phyloP scores from a whole-genome alignment of 2,113 vertebrate species.

The Pardalotus punctatus region DNA sequence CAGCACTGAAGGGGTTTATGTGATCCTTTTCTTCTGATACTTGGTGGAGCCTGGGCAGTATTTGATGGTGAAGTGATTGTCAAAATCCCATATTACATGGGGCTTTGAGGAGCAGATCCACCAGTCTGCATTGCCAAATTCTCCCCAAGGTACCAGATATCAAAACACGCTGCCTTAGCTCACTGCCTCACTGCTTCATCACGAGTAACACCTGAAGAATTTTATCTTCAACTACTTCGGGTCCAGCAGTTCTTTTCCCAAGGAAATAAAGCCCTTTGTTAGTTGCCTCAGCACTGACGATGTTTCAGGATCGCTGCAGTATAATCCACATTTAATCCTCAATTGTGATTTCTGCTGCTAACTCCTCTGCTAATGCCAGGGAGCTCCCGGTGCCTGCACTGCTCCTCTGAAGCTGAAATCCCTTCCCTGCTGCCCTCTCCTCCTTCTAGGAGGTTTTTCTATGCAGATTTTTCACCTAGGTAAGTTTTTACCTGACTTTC shows the following conservation, averaged over 20 bases:
- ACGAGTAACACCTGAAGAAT: fast-evolving
- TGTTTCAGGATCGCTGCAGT: neutral
- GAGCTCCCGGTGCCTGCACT: neutral
- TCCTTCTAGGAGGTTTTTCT: neutral
- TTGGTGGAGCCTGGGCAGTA: neutral
- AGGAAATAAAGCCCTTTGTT: neutral
- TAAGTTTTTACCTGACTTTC: neutral
- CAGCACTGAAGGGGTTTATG: neutral
- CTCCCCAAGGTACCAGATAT: neutral
- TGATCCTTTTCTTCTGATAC: neutral
- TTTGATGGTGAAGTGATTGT: neutral
- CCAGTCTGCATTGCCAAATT: neutral
- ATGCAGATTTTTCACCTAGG: neutral
- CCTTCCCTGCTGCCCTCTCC: neutral
- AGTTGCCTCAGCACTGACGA: neutral
- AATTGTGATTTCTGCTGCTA: neutral
- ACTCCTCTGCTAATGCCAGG: neutral
- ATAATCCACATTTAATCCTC: conserved; percentile 26
- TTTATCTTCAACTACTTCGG: neutral
- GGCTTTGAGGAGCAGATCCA: neutral
- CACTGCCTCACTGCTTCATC: neutral
- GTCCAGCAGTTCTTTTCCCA: neutral
- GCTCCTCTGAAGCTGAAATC: neutral
- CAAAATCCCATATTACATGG: neutral
- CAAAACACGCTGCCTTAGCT: neutral